A percentile compares a stretch with the other conserved stretches of the same genome.
Evolutionary conservation across 2,888 invertebrate species (phyloP).

Genomic region (Drosophila meridionalis): DNA sequence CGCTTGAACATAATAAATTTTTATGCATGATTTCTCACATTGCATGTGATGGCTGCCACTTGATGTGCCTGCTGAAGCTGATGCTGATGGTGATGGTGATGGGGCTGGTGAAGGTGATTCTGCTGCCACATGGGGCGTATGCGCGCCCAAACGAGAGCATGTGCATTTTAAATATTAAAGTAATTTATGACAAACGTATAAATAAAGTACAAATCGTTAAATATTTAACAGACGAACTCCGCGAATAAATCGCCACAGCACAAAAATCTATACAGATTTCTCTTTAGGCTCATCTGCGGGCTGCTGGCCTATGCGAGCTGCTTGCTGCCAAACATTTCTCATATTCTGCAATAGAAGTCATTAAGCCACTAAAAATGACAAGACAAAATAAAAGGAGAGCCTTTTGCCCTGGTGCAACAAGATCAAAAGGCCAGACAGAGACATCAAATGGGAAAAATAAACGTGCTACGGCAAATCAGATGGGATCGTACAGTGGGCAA

Average conservation of each 20-base stretch:
- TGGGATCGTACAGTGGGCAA: slow-evolving; percentile 41
- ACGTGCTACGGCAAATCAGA: slow-evolving; percentile 36
- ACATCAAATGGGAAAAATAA: slow-evolving; percentile 56
- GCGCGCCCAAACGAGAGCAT: slow-evolving; percentile 57
- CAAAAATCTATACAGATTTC: slow-evolving; percentile 6
- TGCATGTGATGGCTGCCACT: slow-evolving; percentile 79
- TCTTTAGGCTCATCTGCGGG: slow-evolving; percentile 10
- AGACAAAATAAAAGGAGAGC: slow-evolving; percentile 16
- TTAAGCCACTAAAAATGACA: slow-evolving; percentile 42
- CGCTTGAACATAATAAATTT: slow-evolving; percentile 80
- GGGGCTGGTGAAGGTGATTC: slow-evolving; percentile 28
- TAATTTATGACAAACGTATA: slow-evolving; percentile 52
- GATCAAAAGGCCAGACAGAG: slow-evolving; percentile 68
- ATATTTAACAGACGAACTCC: slow-evolving; percentile 39
- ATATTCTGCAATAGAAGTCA: slow-evolving; percentile 41
- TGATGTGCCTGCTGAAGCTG: slow-evolving; percentile 65
- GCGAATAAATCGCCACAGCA: slow-evolving; percentile 10
- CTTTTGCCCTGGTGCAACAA: slow-evolving; percentile 26
- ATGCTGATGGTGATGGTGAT: slow-evolving; percentile 19
- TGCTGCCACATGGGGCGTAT: slow-evolving; percentile 75
- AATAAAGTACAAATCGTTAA: slow-evolving; percentile 44
- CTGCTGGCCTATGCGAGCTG: not conserved
- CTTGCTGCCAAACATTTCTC: slow-evolving; percentile 10
- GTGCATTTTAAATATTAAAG: slow-evolving; percentile 75
- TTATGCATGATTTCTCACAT: slow-evolving; percentile 81